Evolutionary conservation across 2,888 invertebrate species (phyloP).

Genomic region (Spilarctia lutea): DNA sequence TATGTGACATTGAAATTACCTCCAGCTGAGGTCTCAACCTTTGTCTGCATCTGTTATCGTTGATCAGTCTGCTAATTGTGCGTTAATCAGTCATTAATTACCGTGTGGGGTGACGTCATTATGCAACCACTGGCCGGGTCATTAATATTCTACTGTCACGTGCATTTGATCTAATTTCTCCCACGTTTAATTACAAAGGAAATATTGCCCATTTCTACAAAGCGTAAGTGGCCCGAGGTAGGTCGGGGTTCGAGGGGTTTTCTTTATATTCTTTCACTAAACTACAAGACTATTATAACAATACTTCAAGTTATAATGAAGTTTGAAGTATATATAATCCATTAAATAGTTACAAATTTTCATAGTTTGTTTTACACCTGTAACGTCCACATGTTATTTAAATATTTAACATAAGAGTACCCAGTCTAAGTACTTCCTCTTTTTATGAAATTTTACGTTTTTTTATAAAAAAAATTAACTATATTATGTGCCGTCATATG

Average conservation of each 20-base stretch:
- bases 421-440: background rate
- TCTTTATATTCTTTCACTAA: too few species aligned
- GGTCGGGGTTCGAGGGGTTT: too few species aligned
- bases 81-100: conserved; percentile 77
- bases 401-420: background rate
- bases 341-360: too few species aligned
- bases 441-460: background rate
- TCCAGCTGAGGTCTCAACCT: conserved; percentile 31
- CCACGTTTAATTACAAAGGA: conserved; percentile 42
- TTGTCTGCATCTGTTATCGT: conserved; percentile 63
- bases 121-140: conserved; percentile 39
- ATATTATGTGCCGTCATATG: too few species aligned
- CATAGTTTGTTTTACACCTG: too few species aligned
- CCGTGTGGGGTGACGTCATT: conserved; percentile 66
- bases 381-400: background rate
- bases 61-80: conserved; percentile 73
- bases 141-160: conserved; percentile 62
- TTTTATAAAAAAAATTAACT: background rate
- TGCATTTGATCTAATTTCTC: conserved; percentile 67
- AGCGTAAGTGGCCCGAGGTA: too few species aligned
- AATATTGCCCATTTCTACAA: too few species aligned
- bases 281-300: too few species aligned
- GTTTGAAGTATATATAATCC: too few species aligned
- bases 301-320: too few species aligned
- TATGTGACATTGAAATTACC: background rate